Conservation (phyloP, 2,888 invertebrate species). For the Augiades crinisus region DNA sequence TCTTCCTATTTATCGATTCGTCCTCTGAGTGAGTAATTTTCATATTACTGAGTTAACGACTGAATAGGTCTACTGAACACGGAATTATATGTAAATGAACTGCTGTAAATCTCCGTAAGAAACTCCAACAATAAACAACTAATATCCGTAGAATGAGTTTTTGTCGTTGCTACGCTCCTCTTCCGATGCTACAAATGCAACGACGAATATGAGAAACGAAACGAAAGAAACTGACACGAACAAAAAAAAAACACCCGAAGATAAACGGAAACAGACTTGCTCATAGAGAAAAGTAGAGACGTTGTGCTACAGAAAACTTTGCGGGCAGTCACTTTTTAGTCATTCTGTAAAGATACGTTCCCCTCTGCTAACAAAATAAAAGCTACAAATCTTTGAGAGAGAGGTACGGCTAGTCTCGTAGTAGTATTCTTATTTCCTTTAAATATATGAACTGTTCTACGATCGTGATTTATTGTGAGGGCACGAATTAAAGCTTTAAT, state of each 20-base stretch:
- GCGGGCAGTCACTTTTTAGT: constrained; percentile 54
- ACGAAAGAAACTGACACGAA: constrained; percentile 63
- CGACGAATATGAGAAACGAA: constrained; percentile 65
- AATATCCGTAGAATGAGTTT: constrained; percentile 16
- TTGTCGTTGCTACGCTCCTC: constrained; percentile 38
- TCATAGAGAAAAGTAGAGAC: constrained; percentile 72
- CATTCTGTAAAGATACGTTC: constrained; percentile 54
- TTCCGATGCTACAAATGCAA: constrained; percentile 60
- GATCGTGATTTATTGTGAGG: too few species aligned
- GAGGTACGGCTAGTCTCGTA: background rate
- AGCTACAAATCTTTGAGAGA: constrained; percentile 4
- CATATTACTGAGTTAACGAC: background rate
- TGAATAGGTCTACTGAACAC: background rate
- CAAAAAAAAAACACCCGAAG: constrained; percentile 69
- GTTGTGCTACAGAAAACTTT: constrained; percentile 67
- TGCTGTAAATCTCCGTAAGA: background rate
- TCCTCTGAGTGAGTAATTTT: background rate
- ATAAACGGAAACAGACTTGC: constrained; percentile 75
- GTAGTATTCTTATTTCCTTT: background rate
- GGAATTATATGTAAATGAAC: background rate
- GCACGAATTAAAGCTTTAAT: too few species aligned
- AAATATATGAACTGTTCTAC: background rate
- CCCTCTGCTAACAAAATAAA: constrained; percentile 46
- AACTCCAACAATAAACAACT: constrained; percentile 15
- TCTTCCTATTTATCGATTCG: constrained; percentile 23